These are phyloP conservation scores for Pyrgilauda ruficollis DNA, from an alignment of 2,113 vertebrate species.

Conservation along the genomic window DNA sequence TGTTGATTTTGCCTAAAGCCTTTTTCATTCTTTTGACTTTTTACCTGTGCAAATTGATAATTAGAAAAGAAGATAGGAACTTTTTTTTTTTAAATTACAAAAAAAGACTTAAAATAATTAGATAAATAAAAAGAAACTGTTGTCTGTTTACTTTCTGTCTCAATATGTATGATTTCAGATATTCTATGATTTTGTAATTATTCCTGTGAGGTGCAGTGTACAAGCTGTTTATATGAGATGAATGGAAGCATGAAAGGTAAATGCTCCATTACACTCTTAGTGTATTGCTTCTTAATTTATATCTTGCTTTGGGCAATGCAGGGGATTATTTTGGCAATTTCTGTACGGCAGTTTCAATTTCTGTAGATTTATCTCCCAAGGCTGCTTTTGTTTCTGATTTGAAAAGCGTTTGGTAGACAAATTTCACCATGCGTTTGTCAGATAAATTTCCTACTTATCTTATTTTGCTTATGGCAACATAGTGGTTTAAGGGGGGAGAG, in stretches of 20 bases:
- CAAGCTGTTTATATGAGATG: slow-evolving; percentile 69
- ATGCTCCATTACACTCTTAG: slow-evolving; percentile 68
- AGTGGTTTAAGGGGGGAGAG: slow-evolving; percentile 13
- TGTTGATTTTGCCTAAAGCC: slow-evolving; percentile 40
- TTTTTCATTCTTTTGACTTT: slow-evolving; percentile 43
- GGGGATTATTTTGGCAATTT: slow-evolving; percentile 63
- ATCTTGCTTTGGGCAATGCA: slow-evolving; percentile 65
- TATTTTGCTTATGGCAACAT: slow-evolving; percentile 57
- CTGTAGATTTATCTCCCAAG: slow-evolving; percentile 63
- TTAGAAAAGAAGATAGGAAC: slow-evolving; percentile 30
- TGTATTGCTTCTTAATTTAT: slow-evolving; percentile 75
- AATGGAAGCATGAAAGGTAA: slow-evolving; percentile 67
- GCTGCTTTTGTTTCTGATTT: slow-evolving; percentile 61
- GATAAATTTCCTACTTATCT: slow-evolving; percentile 63
- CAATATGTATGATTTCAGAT: slow-evolving; percentile 41
- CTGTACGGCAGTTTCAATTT: slow-evolving; percentile 58
- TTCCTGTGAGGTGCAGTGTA: slow-evolving; percentile 47
- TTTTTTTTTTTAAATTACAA: neutral
- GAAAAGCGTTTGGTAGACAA: slow-evolving; percentile 62
- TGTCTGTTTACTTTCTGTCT: neutral
- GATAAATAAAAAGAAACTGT: neutral
- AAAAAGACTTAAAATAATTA: neutral
- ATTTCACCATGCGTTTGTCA: slow-evolving; percentile 60
- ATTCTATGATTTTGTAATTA: slow-evolving; percentile 53
- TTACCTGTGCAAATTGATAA: slow-evolving; percentile 8